Base-by-base conservation (phyloP, 2,888 invertebrate species). In the Trachelus troglodyta region DNA sequence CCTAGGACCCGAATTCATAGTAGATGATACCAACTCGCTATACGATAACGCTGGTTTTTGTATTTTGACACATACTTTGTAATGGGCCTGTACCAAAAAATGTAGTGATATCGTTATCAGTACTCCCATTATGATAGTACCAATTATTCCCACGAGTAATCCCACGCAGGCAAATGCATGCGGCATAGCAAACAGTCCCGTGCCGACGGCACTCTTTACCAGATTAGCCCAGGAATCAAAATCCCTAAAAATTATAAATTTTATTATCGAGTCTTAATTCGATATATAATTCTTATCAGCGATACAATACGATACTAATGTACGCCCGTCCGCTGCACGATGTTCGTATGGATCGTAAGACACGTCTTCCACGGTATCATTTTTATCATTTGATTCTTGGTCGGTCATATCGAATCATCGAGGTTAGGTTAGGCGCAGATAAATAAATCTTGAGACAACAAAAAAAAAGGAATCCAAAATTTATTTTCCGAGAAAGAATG, bases 121-220 rank as follows among this genome's bases (percentile, higher is more conserved):
- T 12, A 86, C 12, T 40, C 88, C 87, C 79, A 87, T 81, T 9
- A 85, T 23, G 34, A 81, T 75, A 3, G 86, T 86, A 11, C 87
- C 85, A 11, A 85, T 30, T 9, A 87, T 81, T 15, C 88, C 88
- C 30, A 83, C 33, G 4, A 84, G 11, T 76, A 88, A 80, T 23
- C 88, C 88, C 30, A 88, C 87, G 75, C 83, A 82, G 1, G 84
- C 84, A n/a, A 86, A 88, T 11, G 88, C 88, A 69, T 85, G 83
- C 0, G 88, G 87, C 83, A 88, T 83, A 0, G 87, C 85, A 37
- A 88, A 88, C 9, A 88, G 79, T 9, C 88, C 88, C 1, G 86
- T 86, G 1, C 87, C 88, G 23, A 82, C 80, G 56, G 85, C 85
- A 56, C 87, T 87, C 76, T 88, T 88, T 1, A 87, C 79, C 34